Evolutionary conservation across 2,888 invertebrate genomes (phyloP).

Genomic region (Chironomus tentans): DNA sequence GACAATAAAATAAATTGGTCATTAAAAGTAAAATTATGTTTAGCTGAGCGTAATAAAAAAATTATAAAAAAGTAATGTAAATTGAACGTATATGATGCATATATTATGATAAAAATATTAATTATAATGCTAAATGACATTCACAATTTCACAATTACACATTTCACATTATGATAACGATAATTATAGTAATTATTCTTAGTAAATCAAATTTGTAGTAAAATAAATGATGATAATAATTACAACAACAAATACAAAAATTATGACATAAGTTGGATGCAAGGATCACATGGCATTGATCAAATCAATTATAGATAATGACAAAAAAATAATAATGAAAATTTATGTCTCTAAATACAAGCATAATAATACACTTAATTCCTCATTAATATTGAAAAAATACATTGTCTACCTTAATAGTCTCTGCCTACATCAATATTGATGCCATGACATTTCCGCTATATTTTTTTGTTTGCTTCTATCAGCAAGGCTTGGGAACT

Average conservation of each 20-base stretch:
- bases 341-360: neutral
- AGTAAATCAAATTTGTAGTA: neutral
- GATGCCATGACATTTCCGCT: too few species aligned
- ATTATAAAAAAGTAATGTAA: neutral
- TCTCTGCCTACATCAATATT: too few species aligned
- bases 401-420: too few species aligned
- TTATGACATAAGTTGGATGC: neutral
- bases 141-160: neutral
- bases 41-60: neutral
- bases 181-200: neutral
- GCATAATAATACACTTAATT: neutral
- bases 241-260: too few species aligned
- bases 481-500: too few species aligned
- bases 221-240: neutral
- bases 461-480: too few species aligned
- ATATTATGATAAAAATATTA: neutral
- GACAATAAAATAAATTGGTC: conserved; percentile 27
- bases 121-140: neutral
- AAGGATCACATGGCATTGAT: too few species aligned
- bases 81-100: neutral
- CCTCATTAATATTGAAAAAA: too few species aligned
- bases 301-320: neutral
- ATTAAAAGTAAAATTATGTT: conserved; percentile 19
- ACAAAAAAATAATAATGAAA: neutral
- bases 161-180: neutral